These are phyloP conservation scores for Napeogenes inachia DNA, from an alignment of 2,888 invertebrate genomes.

Conservation along the genomic window DNA sequence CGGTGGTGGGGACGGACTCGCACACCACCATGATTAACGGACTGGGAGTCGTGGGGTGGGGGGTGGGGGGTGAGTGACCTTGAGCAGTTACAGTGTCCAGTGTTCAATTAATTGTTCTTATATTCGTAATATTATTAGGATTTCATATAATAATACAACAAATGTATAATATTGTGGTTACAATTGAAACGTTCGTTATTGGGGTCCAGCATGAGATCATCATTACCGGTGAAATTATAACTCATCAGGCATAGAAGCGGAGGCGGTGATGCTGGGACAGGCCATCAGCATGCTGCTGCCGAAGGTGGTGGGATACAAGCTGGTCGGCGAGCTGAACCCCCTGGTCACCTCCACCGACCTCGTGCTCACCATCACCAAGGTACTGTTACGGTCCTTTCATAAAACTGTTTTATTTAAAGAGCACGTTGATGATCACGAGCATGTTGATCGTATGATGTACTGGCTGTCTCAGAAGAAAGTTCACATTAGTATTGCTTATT, in stretches of 20 bases:
- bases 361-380: slow-evolving; percentile 97
- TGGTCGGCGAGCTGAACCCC: slow-evolving; percentile 87
- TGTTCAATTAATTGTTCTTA: too few relatives aligned
- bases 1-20: slow-evolving; percentile 97
- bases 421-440: too few relatives aligned
- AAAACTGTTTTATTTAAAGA: too few relatives aligned
- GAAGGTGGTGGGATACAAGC: slow-evolving; percentile 95
- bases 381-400: slow-evolving; percentile 45
- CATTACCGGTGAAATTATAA: neutral
- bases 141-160: too few relatives aligned
- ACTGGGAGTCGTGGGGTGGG: slow-evolving; percentile 97
- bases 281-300: slow-evolving; percentile 98
- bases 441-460: too few relatives aligned
- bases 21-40: slow-evolving; percentile 99
- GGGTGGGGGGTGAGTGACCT: slow-evolving; percentile 87
- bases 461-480: too few relatives aligned
- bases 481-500: too few relatives aligned
- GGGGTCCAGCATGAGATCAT: too few relatives aligned
- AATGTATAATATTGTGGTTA: too few relatives aligned
- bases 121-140: too few relatives aligned
- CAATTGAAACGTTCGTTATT: too few relatives aligned
- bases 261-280: slow-evolving; percentile 99
- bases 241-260: slow-evolving; percentile 93
- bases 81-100: too few relatives aligned
- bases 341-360: slow-evolving; percentile 97